Evolutionary conservation across 2,113 vertebrate genomes (phyloP).

Genomic region (Trematomus loennbergii): DNA sequence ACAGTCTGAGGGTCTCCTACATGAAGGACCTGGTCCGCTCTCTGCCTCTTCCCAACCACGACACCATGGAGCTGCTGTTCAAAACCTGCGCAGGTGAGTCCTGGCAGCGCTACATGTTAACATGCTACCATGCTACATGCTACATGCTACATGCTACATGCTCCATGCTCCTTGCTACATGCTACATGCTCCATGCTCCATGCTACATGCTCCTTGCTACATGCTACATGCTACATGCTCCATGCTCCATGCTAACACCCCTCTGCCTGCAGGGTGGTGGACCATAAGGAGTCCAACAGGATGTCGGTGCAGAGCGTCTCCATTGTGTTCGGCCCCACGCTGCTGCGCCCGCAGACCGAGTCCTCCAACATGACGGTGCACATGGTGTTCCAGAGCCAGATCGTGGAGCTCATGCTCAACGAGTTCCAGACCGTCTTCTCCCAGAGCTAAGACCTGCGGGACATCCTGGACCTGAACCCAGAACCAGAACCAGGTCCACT

Average conservation of each 20-base stretch:
- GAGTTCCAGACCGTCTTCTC: slow-evolving; percentile 62
- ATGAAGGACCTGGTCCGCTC: slow-evolving; percentile 88
- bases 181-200: too few species aligned
- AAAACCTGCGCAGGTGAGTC: slow-evolving; percentile 86
- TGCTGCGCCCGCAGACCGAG: slow-evolving; percentile 89
- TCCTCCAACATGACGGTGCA: slow-evolving; percentile 90
- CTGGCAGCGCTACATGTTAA: too few species aligned
- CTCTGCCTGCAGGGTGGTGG: slow-evolving; percentile 83
- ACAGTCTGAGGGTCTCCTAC: slow-evolving; percentile 76
- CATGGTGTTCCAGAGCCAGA: slow-evolving; percentile 98
- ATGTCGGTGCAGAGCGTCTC: slow-evolving; percentile 94
- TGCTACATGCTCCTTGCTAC: too few species aligned
- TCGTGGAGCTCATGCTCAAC: slow-evolving; percentile 94
- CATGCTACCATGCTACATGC: too few species aligned
- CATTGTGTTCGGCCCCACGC: slow-evolving; percentile 95
- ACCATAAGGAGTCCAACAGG: slow-evolving; percentile 88
- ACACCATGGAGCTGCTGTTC: slow-evolving; percentile 92
- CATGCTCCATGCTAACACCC: too few species aligned
- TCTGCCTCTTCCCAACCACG: slow-evolving; percentile 87
- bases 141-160: too few species aligned
- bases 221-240: too few species aligned
- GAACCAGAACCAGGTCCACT: not conserved
- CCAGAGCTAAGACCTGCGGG: slow-evolving; percentile 34
- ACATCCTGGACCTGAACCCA: not conserved
- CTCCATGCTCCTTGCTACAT: too few species aligned